Evolutionary conservation across 2,797 vertebrate species (phyloP).

Genomic region (Psittacula echo): DNA sequence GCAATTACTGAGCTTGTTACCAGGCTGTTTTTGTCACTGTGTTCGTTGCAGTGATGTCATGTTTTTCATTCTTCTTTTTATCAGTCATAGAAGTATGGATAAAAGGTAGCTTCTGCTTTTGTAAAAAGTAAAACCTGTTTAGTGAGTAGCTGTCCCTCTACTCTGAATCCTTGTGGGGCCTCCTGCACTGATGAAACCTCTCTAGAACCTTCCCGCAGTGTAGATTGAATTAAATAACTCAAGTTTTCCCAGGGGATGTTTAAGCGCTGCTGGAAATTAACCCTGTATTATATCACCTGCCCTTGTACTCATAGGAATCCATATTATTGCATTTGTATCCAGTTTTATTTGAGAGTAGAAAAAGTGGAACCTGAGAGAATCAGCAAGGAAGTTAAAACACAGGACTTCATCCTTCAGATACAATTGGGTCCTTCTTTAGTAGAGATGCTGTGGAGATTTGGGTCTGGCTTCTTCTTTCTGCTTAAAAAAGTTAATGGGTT

Average conservation of each 20-base stretch:
- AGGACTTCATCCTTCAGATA: background rate
- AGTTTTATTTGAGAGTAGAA: background rate
- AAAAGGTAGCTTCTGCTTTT: background rate
- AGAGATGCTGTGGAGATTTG: background rate
- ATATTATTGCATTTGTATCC: background rate
- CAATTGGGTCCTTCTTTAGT: background rate
- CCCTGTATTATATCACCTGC: background rate
- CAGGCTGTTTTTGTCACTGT: background rate
- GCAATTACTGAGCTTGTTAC: background rate
- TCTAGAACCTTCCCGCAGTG: background rate
- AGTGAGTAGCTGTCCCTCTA: background rate
- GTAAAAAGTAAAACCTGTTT: background rate
- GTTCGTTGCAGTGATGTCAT: background rate
- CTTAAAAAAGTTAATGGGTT: background rate
- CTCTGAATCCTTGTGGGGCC: background rate
- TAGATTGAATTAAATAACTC: background rate
- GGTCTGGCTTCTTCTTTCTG: background rate
- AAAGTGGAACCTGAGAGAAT: background rate
- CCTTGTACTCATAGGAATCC: background rate
- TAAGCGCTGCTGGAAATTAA: background rate
- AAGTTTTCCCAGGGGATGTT: background rate
- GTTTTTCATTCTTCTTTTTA: background rate
- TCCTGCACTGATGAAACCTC: background rate
- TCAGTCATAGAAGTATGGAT: background rate
- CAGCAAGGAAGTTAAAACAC: background rate